Base-by-base conservation (phyloP, 1,140 invertebrate species). In the Eumeta japonica region DNA sequence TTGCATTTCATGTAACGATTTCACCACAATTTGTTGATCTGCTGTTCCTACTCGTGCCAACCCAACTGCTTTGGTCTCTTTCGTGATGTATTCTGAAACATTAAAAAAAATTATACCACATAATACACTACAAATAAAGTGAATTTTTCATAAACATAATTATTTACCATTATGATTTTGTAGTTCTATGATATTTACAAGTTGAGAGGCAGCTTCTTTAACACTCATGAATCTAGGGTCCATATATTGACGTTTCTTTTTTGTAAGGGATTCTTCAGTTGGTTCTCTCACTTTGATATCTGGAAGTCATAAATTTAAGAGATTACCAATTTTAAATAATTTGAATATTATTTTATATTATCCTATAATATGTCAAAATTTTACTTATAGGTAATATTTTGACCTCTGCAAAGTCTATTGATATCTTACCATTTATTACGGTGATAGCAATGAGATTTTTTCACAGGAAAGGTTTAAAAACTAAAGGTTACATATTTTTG, bases 261-360 rank as follows among this genome's bases (percentile, higher is more conserved):
- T 94, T 53, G 88, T 88, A 41, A 99, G 68, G 64, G 93, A 96
- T 70, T 98, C 94, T 43, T 93, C 78, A 27, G 92, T 94, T 51
- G 95, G 94, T 75, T 99, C 97, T 76, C 98, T 98, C 1, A 98
- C 90, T 84, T 97, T 97, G 40, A 99, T 98, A 79, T 99, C 96
- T 80, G 48, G 41, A 66, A 52, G 36, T 30, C 34, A n/a, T n/a
- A n/a, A n/a, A n/a, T n/a, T n/a, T n/a, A n/a, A n/a, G n/a, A n/a
- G n/a, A 20, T 32, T 37, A 11, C n/a, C n/a, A 29, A 7, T 10
- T 35, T 12, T 35, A 9, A 16, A 4, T 9, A 10, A 9, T n/a
- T 10, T 27, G 9, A 27, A 9, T 10, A 27, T n/a, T 10, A 27
- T 27, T 10, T 10, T 27, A 10, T 10, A 27, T 10, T 27, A 10